Conservation (phyloP, 2,113 vertebrate genomes). For the Hippopotamus amphibius region DNA sequence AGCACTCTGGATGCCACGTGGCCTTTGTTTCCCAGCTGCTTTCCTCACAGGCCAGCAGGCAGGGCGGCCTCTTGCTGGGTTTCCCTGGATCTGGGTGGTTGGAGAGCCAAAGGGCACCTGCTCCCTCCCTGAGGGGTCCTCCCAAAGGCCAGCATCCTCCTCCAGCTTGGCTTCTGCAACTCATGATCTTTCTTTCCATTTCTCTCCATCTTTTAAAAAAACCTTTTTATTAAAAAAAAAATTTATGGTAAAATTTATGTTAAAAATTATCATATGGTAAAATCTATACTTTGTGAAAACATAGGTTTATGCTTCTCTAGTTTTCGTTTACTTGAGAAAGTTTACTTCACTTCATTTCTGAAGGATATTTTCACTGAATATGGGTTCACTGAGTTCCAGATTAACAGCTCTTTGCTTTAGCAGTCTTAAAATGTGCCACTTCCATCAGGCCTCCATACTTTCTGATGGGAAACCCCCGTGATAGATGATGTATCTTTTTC, state of each 20-base stretch:
- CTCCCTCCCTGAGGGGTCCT: background rate
- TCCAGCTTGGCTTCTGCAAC: background rate
- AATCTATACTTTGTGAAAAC: background rate
- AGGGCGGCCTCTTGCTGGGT: background rate
- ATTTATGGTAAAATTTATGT: background rate
- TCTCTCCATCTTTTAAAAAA: background rate
- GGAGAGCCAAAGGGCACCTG: background rate
- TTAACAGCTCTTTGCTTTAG: background rate
- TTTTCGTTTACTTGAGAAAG: background rate
- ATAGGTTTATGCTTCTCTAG: background rate
- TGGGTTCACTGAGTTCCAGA: background rate
- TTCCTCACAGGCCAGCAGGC: background rate
- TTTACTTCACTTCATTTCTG: background rate
- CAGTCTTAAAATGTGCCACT: background rate
- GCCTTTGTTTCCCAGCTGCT: background rate
- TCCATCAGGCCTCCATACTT: background rate
- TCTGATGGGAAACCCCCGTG: background rate
- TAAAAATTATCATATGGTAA: background rate
- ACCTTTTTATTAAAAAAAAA: background rate
- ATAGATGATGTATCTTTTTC: background rate
- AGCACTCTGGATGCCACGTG: rapidly evolving
- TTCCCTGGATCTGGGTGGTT: background rate
- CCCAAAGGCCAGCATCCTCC: background rate
- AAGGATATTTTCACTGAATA: background rate
- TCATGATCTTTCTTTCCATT: background rate